Evolutionary conservation across 2,797 vertebrate genomes (phyloP), one percentile per base, ranked within the genome.

Genomic region (Tangara arthus): DNA sequence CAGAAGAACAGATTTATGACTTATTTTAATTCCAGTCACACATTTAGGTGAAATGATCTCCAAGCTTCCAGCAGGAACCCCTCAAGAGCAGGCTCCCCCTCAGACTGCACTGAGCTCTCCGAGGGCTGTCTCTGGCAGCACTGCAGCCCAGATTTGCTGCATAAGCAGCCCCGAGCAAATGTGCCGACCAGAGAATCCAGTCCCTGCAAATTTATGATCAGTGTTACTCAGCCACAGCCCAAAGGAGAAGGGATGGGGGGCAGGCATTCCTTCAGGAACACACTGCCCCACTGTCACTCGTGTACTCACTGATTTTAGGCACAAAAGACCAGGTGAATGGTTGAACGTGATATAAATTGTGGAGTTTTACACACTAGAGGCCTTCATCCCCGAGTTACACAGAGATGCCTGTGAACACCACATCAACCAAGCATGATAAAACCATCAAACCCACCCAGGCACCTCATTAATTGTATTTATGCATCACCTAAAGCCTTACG

Each of bases 71-170:
- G 44, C 44, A 69, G 50, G 41, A 57, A 55, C 22, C 46, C 60
- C 66, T 70, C 32, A 44, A 55, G 52, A 91, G 32, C 57, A 77
- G 61, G 76, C 30, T 72, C 55, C 49, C 28, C 71, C 53, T 69
- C 3, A 6, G 72, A 52, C 17, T 4, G 6, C 15, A 50, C 0
- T 0, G 71, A 89, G 70, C 80, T 90, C 87, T 83, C 77, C 0
- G 1, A 91, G 65, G 91, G 85, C 80, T 76, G 80, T 22, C 77
- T 82, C 70, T 0, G 0, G 82, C 61, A 89, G 82, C 61, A 26
- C 1, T 52, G 73, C 79, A 88, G 79, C 82, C 94, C 3, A 4
- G 42, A 91, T 93, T 86, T 94, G 94, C 91, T 92, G 85, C 94
- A 86, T 87, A 89, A 96, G 94, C 89, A 92, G 70, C 80, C 60